Conservation (phyloP, 1,140 invertebrate genomes). For the Drosophila pachea region DNA sequence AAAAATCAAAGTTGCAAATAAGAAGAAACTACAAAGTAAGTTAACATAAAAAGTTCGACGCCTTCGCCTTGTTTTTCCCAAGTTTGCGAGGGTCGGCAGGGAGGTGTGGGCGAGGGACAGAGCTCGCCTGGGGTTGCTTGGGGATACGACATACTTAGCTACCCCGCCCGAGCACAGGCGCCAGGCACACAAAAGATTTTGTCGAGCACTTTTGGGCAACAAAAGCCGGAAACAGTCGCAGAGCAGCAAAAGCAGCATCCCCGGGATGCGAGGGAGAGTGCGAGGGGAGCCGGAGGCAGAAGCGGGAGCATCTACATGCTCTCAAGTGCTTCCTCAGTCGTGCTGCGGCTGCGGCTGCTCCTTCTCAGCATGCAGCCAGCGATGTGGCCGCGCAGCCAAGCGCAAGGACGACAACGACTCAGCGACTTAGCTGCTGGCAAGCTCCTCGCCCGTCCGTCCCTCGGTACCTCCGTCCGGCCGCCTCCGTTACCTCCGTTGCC, state of each 20-base stretch:
- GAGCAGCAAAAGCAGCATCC: slow-evolving; percentile 27
- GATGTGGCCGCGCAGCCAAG: slow-evolving; percentile 64
- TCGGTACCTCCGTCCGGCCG: no score
- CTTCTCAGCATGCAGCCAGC: slow-evolving; percentile 67
- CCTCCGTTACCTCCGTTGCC: not conserved
- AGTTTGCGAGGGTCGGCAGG: slow-evolving; percentile 48
- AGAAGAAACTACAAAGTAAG: slow-evolving; percentile 78
- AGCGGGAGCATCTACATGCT: slow-evolving; percentile 58
- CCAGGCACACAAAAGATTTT: slow-evolving; percentile 62
- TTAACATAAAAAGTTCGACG: slow-evolving; percentile 75
- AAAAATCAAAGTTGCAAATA: slow-evolving; percentile 78
- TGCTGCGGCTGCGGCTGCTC: slow-evolving; percentile 13
- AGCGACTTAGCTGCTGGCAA: slow-evolving; percentile 35
- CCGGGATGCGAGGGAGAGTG: not conserved
- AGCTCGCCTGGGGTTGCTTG: not conserved
- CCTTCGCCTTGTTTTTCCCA: slow-evolving; percentile 68
- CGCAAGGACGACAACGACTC: slow-evolving; percentile 53
- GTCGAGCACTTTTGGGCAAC: slow-evolving; percentile 74
- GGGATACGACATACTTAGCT: slow-evolving; percentile 54
- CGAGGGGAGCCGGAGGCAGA: slow-evolving; percentile 2
- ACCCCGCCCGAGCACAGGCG: slow-evolving; percentile 17
- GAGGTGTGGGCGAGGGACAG: not conserved
- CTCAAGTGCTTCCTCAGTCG: slow-evolving; percentile 70
- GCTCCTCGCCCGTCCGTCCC: not conserved
- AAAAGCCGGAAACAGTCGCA: slow-evolving; percentile 72